Conservation (phyloP, 2,113 vertebrate genomes). For the Tenebrosternarchus preto region DNA sequence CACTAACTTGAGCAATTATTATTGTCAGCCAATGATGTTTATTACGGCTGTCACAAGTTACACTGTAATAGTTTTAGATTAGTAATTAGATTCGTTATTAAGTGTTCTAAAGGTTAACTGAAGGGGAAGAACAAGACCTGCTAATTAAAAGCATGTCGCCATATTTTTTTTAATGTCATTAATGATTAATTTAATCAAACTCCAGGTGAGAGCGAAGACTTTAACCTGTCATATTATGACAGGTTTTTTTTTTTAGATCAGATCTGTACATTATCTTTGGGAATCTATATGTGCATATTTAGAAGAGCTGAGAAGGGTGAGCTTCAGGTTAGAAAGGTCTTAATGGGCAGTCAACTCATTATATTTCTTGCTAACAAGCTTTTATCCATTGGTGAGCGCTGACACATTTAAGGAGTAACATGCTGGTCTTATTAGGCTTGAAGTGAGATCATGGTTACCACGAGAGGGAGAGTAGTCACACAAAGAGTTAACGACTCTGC, state of each 20-base stretch:
- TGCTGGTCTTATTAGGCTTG: conserved; percentile 40
- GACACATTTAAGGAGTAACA: conserved; percentile 5
- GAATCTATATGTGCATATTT: neutral
- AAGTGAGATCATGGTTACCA: conserved; percentile 13
- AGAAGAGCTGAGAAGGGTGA: neutral
- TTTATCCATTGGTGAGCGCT: neutral
- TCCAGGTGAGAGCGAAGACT: conserved; percentile 36
- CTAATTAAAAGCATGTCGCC: conserved; percentile 60
- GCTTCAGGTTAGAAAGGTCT: neutral
- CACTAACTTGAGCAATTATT: conserved; percentile 7
- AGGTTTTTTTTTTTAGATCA: conserved; percentile 12
- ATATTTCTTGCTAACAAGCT: conserved; percentile 9
- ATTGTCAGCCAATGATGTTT: conserved; percentile 7
- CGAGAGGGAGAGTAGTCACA: conserved; percentile 1
- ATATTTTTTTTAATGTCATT: conserved; percentile 63
- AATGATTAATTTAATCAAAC: conserved; percentile 46
- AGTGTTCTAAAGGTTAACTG: conserved; percentile 71
- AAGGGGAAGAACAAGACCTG: conserved; percentile 60
- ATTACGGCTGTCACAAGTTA: conserved; percentile 39
- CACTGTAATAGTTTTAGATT: conserved; percentile 59
- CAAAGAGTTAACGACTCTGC: conserved; percentile 21
- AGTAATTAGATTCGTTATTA: conserved; percentile 69
- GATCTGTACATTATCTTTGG: neutral
- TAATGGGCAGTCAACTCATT: neutral
- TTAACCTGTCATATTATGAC: conserved; percentile 24